Conservation (phyloP, 1,140 invertebrate genomes). For the Scaptodrosophila lebanonensis region DNA sequence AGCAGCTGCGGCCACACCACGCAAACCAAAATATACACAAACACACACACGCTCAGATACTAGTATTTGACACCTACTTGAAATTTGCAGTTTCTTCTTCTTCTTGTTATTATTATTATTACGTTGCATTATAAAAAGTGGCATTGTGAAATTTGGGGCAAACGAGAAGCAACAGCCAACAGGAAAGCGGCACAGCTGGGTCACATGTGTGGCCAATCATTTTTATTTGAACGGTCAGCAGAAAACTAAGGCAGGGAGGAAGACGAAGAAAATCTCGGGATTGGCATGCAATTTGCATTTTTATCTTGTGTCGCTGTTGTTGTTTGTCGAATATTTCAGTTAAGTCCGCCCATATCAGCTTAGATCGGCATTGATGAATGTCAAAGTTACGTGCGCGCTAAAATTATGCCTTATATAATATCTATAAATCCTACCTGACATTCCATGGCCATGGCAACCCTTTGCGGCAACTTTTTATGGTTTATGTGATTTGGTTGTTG, state of each 20-base stretch:
- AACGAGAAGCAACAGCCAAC: constrained; percentile 23
- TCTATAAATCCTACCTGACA: constrained; percentile 57
- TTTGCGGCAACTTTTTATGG: neutral
- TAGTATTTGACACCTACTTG: constrained; percentile 55
- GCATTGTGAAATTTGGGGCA: constrained; percentile 59
- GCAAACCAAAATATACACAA: constrained; percentile 35
- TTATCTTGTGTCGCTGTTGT: constrained; percentile 20
- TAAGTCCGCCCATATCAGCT: constrained; percentile 21
- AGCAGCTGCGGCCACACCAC: constrained; percentile 48
- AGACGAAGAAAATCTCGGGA: constrained; percentile 51
- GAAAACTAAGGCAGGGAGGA: constrained; percentile 5
- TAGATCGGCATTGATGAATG: constrained; percentile 67
- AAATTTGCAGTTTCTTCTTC: constrained; percentile 44
- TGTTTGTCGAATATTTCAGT: constrained; percentile 10
- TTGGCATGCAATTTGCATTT: constrained; percentile 67
- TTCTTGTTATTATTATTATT: constrained; percentile 62
- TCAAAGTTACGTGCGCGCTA: constrained; percentile 71
- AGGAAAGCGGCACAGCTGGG: constrained; percentile 34
- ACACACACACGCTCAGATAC: too few species aligned
- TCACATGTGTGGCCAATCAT: constrained; percentile 36
- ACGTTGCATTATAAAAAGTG: constrained; percentile 57
- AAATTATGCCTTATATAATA: constrained; percentile 71
- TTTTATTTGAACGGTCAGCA: constrained; percentile 60
- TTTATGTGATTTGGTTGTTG: constrained; percentile 25
- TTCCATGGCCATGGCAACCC: constrained; percentile 44